Evolutionary conservation across 1,140 invertebrate species (phyloP).

Genomic region (Hetaerina americana): DNA sequence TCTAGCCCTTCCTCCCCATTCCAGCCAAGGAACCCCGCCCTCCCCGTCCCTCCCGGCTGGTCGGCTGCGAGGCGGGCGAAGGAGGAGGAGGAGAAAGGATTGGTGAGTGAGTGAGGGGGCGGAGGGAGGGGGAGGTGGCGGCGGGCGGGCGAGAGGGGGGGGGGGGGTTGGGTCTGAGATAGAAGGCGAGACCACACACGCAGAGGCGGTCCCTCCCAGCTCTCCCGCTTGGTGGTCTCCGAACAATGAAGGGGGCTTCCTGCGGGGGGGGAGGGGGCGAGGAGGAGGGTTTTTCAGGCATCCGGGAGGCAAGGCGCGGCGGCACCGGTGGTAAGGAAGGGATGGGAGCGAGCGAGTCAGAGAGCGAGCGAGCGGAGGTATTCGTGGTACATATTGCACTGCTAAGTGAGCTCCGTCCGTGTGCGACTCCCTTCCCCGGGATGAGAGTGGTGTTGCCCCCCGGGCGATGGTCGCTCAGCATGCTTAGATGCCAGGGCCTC

Average conservation of each 20-base stretch:
- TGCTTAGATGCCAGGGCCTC: no score
- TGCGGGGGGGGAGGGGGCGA: slow-evolving; percentile 18
- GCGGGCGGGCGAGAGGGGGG: slow-evolving; percentile 10
- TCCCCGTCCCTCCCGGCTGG: no score
- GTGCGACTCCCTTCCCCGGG: neutral
- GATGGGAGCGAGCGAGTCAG: neutral
- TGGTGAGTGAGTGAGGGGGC: no score
- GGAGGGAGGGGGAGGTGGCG: slow-evolving; percentile 26
- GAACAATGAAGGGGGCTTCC: slow-evolving; percentile 11
- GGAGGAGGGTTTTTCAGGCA: slow-evolving; percentile 7
- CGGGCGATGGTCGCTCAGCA: no score
- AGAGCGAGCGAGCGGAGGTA: neutral
- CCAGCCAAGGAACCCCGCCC: no score
- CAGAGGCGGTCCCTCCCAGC: slow-evolving; percentile 28
- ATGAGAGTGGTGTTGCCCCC: no score
- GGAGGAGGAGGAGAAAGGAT: no score
- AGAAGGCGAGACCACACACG: slow-evolving; percentile 27
- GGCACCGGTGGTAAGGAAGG: neutral
- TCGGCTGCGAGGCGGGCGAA: no score
- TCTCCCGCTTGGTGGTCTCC: slow-evolving; percentile 19
- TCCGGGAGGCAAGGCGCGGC: neutral
- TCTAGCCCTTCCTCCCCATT: no score
- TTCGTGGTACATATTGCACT: neutral
- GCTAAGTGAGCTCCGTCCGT: neutral
- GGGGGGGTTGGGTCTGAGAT: slow-evolving; percentile 24